Base-by-base conservation (phyloP, 2,888 invertebrate genomes). In the Xestia rhomboidea region DNA sequence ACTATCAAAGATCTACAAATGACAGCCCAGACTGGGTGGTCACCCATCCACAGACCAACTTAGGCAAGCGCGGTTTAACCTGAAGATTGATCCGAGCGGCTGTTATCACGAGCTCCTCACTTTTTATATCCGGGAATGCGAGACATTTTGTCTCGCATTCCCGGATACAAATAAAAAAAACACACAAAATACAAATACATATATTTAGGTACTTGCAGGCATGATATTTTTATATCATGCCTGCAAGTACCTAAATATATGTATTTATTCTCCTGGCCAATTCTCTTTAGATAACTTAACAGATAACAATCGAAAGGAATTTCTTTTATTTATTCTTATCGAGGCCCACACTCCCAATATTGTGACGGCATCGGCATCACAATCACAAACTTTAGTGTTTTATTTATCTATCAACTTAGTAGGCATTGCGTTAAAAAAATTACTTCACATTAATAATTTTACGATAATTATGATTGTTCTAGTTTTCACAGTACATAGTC, bases 261-360 rank as follows among this genome's bases (percentile, higher is more conserved):
- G 30, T 30, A 73, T 34, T 34, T n/a, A 41, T 49, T 54, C 15
- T 49, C 27, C 38, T 27, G 30, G 11, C 21, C 21, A 67, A 73
- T 62, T 66, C 18, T 64, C 10, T 64, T 68, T 41, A 49, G 73
- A 84, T 80, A 81, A 68, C 51, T 27, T 51, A 70, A 82, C 41
- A 60, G 82, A 82, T 85, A 85, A 75, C n/a, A 30, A 72, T 66
- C 54, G 51, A 54, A 82, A 67, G n/a, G 71, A 68, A 85, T 77
- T 76, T 74, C 7, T 64, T 69, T 57, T 57, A 73, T 68, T 82
- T 57, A 67, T 64, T 85, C 67, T 82, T 85, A 85, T 82, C 83
- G 49, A 72, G 38, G n/a, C 41, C 57, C 57, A 72, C 77, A 76
- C 41, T 76, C 41, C 68, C 66, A 30, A 54, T 68, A 82, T 68